These are phyloP conservation scores for Patiria miniata DNA, from an alignment of 35 echinoderm and acorn worm genomes.

Conservation along the genomic window DNA sequence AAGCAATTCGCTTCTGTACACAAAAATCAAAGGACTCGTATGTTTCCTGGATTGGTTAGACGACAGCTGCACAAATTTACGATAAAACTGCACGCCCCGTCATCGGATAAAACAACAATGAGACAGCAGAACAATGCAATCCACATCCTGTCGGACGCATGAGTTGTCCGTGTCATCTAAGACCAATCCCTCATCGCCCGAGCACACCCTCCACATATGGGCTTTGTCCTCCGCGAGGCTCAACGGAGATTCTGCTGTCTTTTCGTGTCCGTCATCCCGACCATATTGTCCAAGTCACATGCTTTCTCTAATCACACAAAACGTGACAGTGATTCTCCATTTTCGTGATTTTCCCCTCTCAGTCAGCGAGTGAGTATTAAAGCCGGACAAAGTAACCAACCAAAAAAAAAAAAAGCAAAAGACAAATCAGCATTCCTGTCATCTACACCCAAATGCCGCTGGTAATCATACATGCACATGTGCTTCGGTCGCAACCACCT, in stretches of 20 bases:
- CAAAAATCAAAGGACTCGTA: too few relatives aligned
- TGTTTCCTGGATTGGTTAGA: too few relatives aligned
- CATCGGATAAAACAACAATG: background rate
- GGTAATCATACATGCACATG: constrained; percentile 30
- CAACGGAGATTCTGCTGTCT: background rate
- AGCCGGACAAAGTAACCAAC: background rate
- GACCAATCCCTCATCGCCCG: background rate
- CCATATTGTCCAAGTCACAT: constrained; percentile 1
- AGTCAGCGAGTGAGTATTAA: background rate
- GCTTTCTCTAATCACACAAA: constrained; percentile 23
- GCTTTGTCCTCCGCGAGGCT: background rate
- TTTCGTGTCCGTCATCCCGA: background rate
- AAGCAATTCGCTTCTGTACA: too few relatives aligned
- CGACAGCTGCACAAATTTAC: too few relatives aligned
- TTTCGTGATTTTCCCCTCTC: background rate
- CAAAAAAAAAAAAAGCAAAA: background rate
- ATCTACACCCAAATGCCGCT: constrained; percentile 13
- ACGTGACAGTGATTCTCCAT: constrained; percentile 2
- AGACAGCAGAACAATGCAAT: constrained; percentile 8
- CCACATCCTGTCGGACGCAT: background rate
- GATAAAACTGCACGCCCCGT: background rate
- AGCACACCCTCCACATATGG: background rate
- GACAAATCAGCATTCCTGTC: constrained; percentile 2
- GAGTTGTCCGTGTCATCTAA: background rate
- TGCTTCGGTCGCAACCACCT: constrained; percentile 14